phyloP scores from a whole-genome alignment of 2,888 invertebrate genomes.

The Fissipunctia ypsillon region DNA sequence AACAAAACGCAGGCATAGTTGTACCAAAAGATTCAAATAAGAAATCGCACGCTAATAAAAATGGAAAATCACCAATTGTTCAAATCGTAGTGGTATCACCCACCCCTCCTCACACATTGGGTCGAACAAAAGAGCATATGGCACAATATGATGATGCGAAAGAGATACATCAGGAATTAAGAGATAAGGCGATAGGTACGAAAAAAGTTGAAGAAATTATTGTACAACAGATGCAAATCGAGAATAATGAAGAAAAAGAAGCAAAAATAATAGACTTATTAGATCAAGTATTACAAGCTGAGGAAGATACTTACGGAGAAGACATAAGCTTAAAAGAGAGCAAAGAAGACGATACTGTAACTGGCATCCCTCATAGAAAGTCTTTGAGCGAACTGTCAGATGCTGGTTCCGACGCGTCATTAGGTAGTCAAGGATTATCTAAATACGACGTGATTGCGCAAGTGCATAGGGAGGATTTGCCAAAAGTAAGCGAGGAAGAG shows the following conservation, averaged over 20 bases:
- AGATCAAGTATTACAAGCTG: constrained; percentile 88
- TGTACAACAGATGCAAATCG: constrained; percentile 79
- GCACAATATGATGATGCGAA: constrained; percentile 66
- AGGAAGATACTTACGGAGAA: constrained; percentile 86
- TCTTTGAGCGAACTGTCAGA: constrained; percentile 85
- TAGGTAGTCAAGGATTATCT: constrained; percentile 85
- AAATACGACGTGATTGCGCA: constrained; percentile 91
- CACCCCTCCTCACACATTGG: constrained; percentile 83
- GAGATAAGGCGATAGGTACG: constrained; percentile 69
- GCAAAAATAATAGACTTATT: constrained; percentile 87
- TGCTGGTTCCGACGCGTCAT: constrained; percentile 86
- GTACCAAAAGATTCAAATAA: constrained; percentile 68
- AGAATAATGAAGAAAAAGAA: constrained; percentile 86
- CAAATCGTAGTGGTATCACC: constrained; percentile 85
- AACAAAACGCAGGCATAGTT: constrained; percentile 69
- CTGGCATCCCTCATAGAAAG: constrained; percentile 77
- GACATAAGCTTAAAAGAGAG: constrained; percentile 78
- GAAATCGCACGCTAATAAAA: constrained; percentile 71
- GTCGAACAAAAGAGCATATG: constrained; percentile 73
- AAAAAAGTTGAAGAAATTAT: constrained; percentile 77
- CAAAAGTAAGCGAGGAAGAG: constrained; percentile 83
- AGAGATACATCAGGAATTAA: constrained; percentile 66
- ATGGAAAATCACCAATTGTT: constrained; percentile 80
- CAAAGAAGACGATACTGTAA: constrained; percentile 69
- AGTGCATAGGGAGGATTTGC: constrained; percentile 90